Percentiles rank a stretch among this genome's conserved stretches.
Evolutionary conservation across 2,113 vertebrate species (phyloP).

Genomic region (Mormyrus lacerda): DNA sequence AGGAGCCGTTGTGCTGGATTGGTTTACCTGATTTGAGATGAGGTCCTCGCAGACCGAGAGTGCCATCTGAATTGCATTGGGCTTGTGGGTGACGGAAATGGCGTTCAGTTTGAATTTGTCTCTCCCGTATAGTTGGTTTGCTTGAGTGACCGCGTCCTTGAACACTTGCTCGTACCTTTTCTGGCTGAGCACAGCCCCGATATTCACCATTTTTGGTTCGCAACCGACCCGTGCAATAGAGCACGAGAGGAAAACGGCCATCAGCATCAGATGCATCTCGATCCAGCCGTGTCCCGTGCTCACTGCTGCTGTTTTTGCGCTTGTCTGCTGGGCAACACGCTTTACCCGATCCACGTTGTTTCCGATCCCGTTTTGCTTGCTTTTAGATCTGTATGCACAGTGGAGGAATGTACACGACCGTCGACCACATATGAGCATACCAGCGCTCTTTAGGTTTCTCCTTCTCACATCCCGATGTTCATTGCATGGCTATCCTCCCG

Average conservation of each 20-base stretch:
- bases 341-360: conserved; percentile 31
- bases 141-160: conserved; percentile 83
- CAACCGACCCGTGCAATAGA: conserved; percentile 78
- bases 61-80: conserved; percentile 97
- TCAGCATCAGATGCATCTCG: conserved; percentile 70
- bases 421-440: conserved; percentile 24
- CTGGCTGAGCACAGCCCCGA: conserved; percentile 90
- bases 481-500: not conserved
- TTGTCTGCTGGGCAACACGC: conserved; percentile 44
- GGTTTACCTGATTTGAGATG: conserved; percentile 88
- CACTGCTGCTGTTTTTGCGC: conserved; percentile 36
- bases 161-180: conserved; percentile 90
- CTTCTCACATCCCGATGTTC: not conserved
- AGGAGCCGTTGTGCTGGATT: not conserved
- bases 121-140: conserved; percentile 79
- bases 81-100: conserved; percentile 92
- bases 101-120: conserved; percentile 94
- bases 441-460: not conserved
- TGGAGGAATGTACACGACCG: conserved; percentile 51
- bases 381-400: conserved; percentile 48
- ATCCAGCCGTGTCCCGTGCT: conserved; percentile 41
- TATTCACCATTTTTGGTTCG: conserved; percentile 84
- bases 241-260: conserved; percentile 75
- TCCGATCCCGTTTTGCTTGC: conserved; percentile 40
- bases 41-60: conserved; percentile 95